Evolutionary conservation across 1,140 invertebrate genomes (phyloP).

Genomic region (Drosophila leontia): DNA sequence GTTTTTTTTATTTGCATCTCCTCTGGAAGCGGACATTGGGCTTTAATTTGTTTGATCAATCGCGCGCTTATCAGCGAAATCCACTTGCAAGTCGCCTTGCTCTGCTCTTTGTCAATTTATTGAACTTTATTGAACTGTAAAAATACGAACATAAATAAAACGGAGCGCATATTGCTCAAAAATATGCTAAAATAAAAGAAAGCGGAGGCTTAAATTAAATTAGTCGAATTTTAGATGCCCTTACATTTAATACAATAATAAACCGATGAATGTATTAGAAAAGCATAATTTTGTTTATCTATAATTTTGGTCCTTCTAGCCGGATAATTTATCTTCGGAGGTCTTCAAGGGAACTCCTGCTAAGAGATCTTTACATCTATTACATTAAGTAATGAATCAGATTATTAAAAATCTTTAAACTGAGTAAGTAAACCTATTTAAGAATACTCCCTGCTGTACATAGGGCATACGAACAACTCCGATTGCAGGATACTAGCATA

Average conservation of each 20-base stretch:
- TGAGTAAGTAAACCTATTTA: background rate
- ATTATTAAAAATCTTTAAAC: background rate
- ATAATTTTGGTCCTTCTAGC: background rate
- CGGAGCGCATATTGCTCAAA: slow-evolving; percentile 15
- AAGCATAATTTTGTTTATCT: background rate
- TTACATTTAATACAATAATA: background rate
- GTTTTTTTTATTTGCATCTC: slow-evolving; percentile 20
- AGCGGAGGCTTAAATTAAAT: background rate
- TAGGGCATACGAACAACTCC: background rate
- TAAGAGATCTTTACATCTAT: accelerated
- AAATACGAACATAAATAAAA: slow-evolving; percentile 66
- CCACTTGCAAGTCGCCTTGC: slow-evolving; percentile 42
- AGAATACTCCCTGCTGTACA: too few species aligned
- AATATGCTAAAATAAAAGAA: slow-evolving; percentile 29
- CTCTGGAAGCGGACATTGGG: slow-evolving; percentile 12
- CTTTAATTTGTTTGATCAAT: slow-evolving; percentile 66
- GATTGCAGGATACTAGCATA: slow-evolving; percentile 14
- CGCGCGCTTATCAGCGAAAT: slow-evolving; percentile 50
- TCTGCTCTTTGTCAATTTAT: slow-evolving; percentile 62
- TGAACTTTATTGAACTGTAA: slow-evolving; percentile 79
- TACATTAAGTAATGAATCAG: background rate
- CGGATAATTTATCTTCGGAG: background rate
- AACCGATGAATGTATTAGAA: accelerated
- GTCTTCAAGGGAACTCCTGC: background rate
- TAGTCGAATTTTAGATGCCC: background rate